Base-by-base conservation (phyloP, 2,888 invertebrate genomes). In the Oscheius sp. region DNA sequence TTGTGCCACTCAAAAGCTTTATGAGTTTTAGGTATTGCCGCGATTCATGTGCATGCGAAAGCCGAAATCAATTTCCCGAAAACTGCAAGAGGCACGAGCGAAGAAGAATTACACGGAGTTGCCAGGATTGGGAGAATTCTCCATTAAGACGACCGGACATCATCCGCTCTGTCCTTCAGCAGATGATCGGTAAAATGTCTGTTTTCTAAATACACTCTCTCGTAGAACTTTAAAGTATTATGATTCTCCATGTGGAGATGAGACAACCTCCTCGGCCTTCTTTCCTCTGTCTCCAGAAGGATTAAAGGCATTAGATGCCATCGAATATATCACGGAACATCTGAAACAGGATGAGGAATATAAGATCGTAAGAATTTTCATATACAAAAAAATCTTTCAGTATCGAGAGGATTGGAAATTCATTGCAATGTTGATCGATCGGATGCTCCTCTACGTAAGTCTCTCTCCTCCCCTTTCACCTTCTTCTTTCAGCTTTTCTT, bases 21-120 rank as follows among this genome's bases (percentile, higher is more conserved):
- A 32, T n/a, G 14, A n/a, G 22, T 64, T 75, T 17, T 68, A 80
- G 77, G 63, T 72, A 26, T 72, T 84, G 28, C 84, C 84, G 5
- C 67, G 70, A 24, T 66, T 94, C 82, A 89, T 98, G 81, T 90
- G 96, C 81, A 97, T 98, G 96, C 92, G 94, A 85, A 90, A 97
- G 82, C 98, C 98, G n/a, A 78, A 77, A 44, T 70, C 74, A 12
- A 67, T 70, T 24, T 61, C 69, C 2, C 51, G 41, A 20, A 57
- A 38, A 47, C 36, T 41, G 24, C 59, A 50, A 47, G 45, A 68
- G 67, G 62, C 44, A 32, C 63, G 59, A 33, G 49, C 70, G 12
- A 59, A 30, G 28, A 67, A 64, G 22, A 70, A 67, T 49, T 66
- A 72, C 63, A 72, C 75, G 8, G 73, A 72, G 54, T 38, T 74